phyloP scores from a whole-genome alignment of 2,888 invertebrate genomes.

The Epicampocera succincta region DNA sequence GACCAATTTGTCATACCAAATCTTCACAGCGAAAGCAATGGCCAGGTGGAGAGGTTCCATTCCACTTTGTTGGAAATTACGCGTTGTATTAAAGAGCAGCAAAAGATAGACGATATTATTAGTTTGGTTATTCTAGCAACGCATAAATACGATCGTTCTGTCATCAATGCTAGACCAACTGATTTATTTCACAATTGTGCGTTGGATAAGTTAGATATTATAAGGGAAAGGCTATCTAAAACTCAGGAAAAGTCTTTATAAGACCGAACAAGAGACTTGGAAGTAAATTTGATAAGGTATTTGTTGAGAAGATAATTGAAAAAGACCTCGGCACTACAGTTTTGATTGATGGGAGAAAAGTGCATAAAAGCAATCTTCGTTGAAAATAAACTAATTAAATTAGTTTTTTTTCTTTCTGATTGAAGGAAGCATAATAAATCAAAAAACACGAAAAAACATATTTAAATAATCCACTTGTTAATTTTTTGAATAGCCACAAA shows the following conservation, averaged over 20 bases:
- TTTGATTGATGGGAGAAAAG: not conserved
- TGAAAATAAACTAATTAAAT: conserved; percentile 14
- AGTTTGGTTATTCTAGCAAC: conserved; percentile 17
- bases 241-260: conserved; percentile 22
- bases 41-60: conserved; percentile 37
- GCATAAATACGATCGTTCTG: not conserved
- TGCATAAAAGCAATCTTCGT: conserved; percentile 12
- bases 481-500: conserved; percentile 32
- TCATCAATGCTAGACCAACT: conserved; percentile 7
- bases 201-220: too few relatives aligned
- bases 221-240: not conserved
- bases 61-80: conserved; percentile 28
- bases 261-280: conserved; percentile 18
- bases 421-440: conserved; percentile 16
- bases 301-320: conserved; percentile 19
- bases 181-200: conserved; percentile 22
- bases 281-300: conserved; percentile 29
- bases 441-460: conserved; percentile 29
- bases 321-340: not conserved
- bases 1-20: conserved; percentile 6
- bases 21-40: conserved; percentile 26
- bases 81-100: conserved; percentile 9
- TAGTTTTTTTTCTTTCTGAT: conserved; percentile 19
- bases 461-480: conserved; percentile 36
- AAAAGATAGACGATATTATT: conserved; percentile 11